Evolutionary conservation across 2,888 invertebrate species (phyloP), one percentile per base, ranked within the genome.

Genomic region (Tortrix viridana): DNA sequence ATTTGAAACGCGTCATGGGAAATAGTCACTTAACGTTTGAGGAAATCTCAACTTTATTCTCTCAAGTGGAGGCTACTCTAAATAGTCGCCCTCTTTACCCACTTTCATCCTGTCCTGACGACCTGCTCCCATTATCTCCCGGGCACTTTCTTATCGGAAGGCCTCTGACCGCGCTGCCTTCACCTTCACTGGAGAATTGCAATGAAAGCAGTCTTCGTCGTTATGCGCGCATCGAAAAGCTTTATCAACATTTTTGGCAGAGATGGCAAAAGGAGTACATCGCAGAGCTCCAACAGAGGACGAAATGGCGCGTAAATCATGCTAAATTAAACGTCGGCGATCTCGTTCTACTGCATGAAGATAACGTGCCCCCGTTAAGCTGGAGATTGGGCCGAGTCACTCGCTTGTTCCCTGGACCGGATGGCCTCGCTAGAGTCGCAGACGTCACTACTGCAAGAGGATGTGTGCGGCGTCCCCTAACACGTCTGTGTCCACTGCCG

Each of bases 201-300:
- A 26, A 49, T 16, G 49, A 49, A 6, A 64, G 41, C 12, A 23
- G 47, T 1, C 47, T 60, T 1, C 18, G 47, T 37, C 56, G 66
- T 14, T 67, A 68, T 58, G 52, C 65, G 0, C 65, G 61, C 0
- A 22, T 73, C 1, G 70, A 71, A 37, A 68, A 67, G 38, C n/a
- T 65, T 2, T 58, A 67, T 0, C 71, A 65, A 38, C 69, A 69
- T 32, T 71, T 74, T 26, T 74, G 72, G 74, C 44, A n/a, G n/a
- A n/a, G n/a, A n/a, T n/a, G n/a, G n/a, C n/a, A n/a, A n/a, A n/a
- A n/a, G n/a, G n/a, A n/a, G 43, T 2, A 43, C 71, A 54, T 74
- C 69, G 71, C 52, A 60, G 20, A 48, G 53, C 48, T 79, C 0
- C 76, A 76, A 44, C 72, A 74, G 43, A n/a, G 74, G 18, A 65